phyloP scores from a whole-genome alignment of 2,888 invertebrate species.

The Orthonevra nobilis region DNA sequence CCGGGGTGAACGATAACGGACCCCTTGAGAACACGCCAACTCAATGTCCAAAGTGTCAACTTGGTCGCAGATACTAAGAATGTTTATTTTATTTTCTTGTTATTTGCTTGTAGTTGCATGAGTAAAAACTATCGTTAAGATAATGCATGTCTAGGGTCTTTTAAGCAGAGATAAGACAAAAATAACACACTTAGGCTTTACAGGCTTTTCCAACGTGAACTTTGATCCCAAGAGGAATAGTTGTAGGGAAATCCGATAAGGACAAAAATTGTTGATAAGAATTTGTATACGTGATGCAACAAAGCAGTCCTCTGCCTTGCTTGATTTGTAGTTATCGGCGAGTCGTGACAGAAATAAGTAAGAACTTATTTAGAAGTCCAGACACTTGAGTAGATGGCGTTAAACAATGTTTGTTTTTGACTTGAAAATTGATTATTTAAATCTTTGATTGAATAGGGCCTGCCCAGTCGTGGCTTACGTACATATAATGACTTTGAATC shows the following conservation, averaged over 20 bases:
- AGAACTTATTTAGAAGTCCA: neutral
- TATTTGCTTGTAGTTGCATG: slow-evolving; percentile 1
- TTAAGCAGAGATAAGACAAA: slow-evolving; percentile 9
- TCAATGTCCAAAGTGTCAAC: slow-evolving; percentile 63
- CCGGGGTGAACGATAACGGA: slow-evolving; percentile 19
- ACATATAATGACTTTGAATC: no score
- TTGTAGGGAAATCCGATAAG: neutral
- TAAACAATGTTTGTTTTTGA: neutral
- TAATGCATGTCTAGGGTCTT: slow-evolving; percentile 25
- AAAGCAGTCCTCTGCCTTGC: neutral
- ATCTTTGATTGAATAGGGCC: slow-evolving; percentile 2
- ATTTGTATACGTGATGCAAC: slow-evolving; percentile 22
- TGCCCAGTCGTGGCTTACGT: slow-evolving; percentile 5
- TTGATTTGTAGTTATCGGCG: no score
- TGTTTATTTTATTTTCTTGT: neutral
- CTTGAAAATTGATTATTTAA: slow-evolving; percentile 12
- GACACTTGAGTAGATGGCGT: neutral
- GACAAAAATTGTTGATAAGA: neutral
- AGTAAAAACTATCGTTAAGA: neutral
- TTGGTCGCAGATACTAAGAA: slow-evolving; percentile 10
- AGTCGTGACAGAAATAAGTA: no score
- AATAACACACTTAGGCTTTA: neutral
- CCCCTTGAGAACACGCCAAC: slow-evolving; percentile 15
- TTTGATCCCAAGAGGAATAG: slow-evolving; percentile 9
- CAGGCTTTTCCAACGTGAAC: slow-evolving; percentile 12